phyloP scores from a whole-genome alignment of 1,140 invertebrate species.

The Chelonus insularis region DNA sequence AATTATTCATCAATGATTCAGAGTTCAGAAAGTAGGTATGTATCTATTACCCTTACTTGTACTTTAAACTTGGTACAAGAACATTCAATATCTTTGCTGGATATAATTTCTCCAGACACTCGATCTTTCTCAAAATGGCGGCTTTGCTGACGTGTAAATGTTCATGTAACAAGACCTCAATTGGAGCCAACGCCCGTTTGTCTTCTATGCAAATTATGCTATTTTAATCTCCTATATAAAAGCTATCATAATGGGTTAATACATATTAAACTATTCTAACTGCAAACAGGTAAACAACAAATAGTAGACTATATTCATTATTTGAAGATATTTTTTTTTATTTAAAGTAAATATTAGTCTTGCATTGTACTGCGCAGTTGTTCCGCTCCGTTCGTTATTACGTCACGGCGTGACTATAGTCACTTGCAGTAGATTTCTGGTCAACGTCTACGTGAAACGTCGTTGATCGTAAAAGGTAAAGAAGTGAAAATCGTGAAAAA shows the following conservation, averaged over 20 bases:
- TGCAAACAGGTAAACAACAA: no score
- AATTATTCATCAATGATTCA: no score
- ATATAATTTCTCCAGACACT: no score
- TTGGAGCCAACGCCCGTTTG: conserved; percentile 36
- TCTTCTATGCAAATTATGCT: no score
- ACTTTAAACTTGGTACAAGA: no score
- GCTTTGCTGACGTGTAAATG: conserved; percentile 10
- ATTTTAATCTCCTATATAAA: no score
- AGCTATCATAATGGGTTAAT: no score
- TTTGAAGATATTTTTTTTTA: not conserved
- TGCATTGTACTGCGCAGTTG: conserved; percentile 33
- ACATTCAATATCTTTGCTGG: no score
- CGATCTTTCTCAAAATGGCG: conserved; percentile 14
- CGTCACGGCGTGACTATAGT: conserved; percentile 32
- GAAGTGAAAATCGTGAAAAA: not conserved
- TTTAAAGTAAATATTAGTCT: not conserved
- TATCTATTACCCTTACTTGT: no score
- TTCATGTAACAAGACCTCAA: conserved; percentile 12
- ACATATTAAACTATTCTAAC: no score
- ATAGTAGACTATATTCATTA: no score
- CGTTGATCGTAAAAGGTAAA: conserved; percentile 2
- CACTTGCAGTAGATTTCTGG: conserved; percentile 6
- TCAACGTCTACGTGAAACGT: conserved; percentile 19
- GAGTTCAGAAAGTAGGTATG: no score
- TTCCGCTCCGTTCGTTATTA: conserved; percentile 22